A percentile compares a stretch with the other conserved stretches of the same genome.
Evolutionary conservation across 2,113 vertebrate species (phyloP).

Genomic region (Arenaria interpres): DNA sequence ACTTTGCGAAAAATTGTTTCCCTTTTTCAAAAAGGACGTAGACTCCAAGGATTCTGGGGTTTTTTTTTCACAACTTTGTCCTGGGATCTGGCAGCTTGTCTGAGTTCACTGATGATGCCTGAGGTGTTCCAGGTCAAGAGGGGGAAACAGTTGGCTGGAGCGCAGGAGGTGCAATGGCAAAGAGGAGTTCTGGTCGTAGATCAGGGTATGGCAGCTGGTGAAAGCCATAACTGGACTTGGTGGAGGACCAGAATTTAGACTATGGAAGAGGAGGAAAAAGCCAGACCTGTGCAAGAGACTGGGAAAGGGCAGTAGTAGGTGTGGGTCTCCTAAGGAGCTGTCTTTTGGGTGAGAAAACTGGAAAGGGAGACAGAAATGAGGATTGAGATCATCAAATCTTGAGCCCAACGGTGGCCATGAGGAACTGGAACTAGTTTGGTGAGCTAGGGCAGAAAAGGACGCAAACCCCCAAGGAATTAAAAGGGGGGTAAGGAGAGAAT

Average conservation of each 20-base stretch:
- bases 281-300: neutral
- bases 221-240: neutral
- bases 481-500: neutral
- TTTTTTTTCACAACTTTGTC: neutral
- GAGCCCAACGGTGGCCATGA: neutral
- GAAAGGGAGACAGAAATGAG: neutral
- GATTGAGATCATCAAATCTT: neutral
- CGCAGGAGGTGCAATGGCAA: neutral
- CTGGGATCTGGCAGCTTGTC: neutral
- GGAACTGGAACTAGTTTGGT: neutral
- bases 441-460: neutral
- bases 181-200: neutral
- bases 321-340: neutral
- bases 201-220: neutral
- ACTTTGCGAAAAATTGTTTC: neutral
- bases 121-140: neutral
- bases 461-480: neutral
- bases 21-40: neutral
- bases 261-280: neutral
- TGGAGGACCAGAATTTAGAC: rapidly evolving
- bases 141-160: neutral
- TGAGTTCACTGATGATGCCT: neutral
- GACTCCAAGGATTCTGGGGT: neutral
- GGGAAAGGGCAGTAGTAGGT: neutral
- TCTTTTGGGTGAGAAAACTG: neutral